Evolutionary conservation across 2,797 vertebrate species (phyloP).

Genomic region (Cyclura pinguis): DNA sequence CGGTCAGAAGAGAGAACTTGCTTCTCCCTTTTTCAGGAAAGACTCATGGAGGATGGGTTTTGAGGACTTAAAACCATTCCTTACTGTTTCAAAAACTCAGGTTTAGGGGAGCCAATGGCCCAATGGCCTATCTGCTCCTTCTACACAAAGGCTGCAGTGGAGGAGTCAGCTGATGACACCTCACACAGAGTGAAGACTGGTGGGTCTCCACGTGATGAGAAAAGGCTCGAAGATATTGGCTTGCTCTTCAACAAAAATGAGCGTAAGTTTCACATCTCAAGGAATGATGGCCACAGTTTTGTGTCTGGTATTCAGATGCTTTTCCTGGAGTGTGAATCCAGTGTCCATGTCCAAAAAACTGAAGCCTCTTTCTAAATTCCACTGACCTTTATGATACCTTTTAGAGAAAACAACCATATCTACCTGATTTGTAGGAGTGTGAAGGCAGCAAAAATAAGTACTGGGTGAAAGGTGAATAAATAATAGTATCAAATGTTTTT

Average conservation of each 20-base stretch:
- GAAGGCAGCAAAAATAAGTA: neutral
- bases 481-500: neutral
- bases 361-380: neutral
- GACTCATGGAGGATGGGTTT: constrained; percentile 4
- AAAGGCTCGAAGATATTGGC: neutral
- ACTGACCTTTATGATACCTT: neutral
- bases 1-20: neutral
- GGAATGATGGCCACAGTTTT: neutral
- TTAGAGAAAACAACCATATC: neutral
- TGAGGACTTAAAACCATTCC: neutral
- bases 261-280: constrained; percentile 14
- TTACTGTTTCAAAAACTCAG: neutral
- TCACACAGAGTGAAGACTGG: neutral
- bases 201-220: neutral
- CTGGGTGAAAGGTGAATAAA: neutral
- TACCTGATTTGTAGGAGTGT: neutral
- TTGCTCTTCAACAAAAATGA: neutral
- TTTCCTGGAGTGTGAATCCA: neutral
- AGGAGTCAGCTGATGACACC: neutral
- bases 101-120: neutral
- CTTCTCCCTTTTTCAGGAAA: neutral
- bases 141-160: neutral
- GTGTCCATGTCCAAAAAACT: neutral
- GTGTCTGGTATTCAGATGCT: neutral
- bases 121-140: neutral